Evolutionary conservation across 2,797 vertebrate species (phyloP).

Genomic region (Chromobotia macracanthus): DNA sequence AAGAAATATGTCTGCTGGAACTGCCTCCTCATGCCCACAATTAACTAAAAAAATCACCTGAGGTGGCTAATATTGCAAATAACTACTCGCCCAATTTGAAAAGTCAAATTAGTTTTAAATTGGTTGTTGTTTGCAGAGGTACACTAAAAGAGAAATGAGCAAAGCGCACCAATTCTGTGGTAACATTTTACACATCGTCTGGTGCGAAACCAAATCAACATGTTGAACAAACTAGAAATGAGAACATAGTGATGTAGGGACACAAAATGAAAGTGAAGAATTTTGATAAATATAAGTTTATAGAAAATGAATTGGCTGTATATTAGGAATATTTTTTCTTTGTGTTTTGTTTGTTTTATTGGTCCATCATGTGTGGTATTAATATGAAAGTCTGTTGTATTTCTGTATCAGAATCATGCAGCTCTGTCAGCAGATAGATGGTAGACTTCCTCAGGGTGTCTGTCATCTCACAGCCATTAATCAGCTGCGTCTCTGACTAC

Average conservation of each 20-base stretch:
- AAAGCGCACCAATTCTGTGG: too few species aligned
- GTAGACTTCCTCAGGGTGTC: slow-evolving; percentile 1
- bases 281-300: too few species aligned
- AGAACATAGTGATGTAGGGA: too few species aligned
- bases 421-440: background rate
- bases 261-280: too few species aligned
- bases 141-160: too few species aligned
- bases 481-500: slow-evolving; percentile 71
- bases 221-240: too few species aligned
- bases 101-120: slow-evolving; percentile 1
- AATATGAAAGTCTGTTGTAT: background rate
- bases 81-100: background rate
- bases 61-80: background rate
- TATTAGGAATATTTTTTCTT: too few species aligned
- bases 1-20: slow-evolving; percentile 76
- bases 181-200: too few species aligned
- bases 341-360: too few species aligned
- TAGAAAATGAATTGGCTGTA: too few species aligned
- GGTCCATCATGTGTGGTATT: too few species aligned
- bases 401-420: background rate
- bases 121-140: slow-evolving; percentile 4
- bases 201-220: too few species aligned
- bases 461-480: slow-evolving; percentile 73
- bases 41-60: slow-evolving; percentile 61
- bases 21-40: slow-evolving; percentile 71